phyloP scores from a whole-genome alignment of 2,113 vertebrate genomes.

The Chaenogobius annularis region DNA sequence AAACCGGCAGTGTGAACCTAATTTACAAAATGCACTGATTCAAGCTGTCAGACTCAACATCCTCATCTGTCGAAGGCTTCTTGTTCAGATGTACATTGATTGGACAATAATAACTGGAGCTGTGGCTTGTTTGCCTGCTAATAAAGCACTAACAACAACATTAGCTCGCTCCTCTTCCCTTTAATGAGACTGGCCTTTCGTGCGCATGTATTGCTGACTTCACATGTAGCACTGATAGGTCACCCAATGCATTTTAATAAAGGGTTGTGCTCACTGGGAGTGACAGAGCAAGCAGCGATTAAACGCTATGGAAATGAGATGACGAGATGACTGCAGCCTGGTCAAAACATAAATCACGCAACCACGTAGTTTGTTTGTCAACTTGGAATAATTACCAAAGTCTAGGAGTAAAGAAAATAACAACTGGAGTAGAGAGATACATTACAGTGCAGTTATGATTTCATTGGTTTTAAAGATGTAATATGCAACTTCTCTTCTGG shows the following conservation, averaged over 20 bases:
- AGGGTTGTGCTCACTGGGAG: neutral
- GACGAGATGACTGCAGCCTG: no score
- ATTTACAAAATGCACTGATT: neutral
- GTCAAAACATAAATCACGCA: no score
- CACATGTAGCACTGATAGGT: slow-evolving; percentile 1
- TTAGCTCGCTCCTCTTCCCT: neutral
- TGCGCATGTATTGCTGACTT: neutral
- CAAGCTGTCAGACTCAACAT: neutral
- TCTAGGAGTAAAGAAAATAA: no score
- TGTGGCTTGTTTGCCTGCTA: neutral
- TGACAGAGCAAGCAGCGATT: neutral
- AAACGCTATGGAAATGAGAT: no score
- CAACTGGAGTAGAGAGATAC: no score
- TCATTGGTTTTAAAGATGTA: no score
- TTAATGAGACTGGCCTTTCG: slow-evolving; percentile 1
- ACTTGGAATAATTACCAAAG: no score
- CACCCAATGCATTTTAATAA: neutral
- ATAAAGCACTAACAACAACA: neutral
- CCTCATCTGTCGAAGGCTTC: neutral
- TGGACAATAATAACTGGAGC: neutral
- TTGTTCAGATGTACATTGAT: neutral
- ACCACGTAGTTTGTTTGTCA: no score
- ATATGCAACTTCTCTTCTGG: no score
- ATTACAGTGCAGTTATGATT: no score
- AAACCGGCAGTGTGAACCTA: no score